Percentiles rank a stretch among this genome's conserved stretches.
Conservation (phyloP, 2,888 invertebrate genomes). For the Strigamia crassipes region DNA sequence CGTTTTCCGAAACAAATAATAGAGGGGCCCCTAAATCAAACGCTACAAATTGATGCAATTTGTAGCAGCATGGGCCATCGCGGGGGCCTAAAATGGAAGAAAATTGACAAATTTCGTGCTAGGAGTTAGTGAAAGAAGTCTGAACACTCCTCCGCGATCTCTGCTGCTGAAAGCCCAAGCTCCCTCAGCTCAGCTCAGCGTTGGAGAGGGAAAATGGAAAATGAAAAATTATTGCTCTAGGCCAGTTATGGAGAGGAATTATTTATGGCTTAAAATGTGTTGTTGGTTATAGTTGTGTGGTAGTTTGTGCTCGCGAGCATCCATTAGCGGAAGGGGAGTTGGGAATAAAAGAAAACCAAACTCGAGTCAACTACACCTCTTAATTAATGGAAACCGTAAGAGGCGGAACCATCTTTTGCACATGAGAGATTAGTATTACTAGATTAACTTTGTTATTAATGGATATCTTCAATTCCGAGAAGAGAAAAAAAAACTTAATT, state of each 20-base stretch:
- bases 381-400: background rate
- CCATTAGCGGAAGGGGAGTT: background rate
- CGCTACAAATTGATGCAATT: background rate
- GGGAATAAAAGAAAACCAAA: background rate
- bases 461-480: no score
- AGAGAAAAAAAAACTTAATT: no score
- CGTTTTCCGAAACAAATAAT: background rate
- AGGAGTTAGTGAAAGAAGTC: background rate
- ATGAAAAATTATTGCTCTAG: slow-evolving; percentile 12
- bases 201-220: slow-evolving; percentile 14
- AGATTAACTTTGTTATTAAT: background rate
- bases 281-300: background rate
- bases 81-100: background rate
- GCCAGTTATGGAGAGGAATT: slow-evolving; percentile 23
- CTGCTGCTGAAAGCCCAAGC: slow-evolving; percentile 3
- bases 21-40: background rate
- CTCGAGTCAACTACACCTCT: slow-evolving; percentile 12
- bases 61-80: background rate
- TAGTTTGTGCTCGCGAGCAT: background rate
- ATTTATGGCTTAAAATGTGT: background rate
- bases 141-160: background rate
- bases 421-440: background rate
- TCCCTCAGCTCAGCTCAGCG: background rate
- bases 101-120: background rate
- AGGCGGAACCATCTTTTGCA: background rate